phyloP scores from a whole-genome alignment of 2,113 vertebrate genomes.

The Labeo catla region DNA sequence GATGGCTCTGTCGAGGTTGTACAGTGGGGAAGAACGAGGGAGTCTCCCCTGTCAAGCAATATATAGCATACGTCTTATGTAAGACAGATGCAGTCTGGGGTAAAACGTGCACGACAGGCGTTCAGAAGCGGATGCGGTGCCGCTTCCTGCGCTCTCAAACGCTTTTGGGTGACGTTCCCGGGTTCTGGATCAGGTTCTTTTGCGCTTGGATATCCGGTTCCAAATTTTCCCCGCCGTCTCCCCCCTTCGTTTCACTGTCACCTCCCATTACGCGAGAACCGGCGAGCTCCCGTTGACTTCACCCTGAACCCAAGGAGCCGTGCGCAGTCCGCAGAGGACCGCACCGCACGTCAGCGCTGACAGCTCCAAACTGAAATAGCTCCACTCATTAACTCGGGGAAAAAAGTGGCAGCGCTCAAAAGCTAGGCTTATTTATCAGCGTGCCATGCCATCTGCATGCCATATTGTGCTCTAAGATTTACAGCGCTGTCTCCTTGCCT shows the following conservation, averaged over 20 bases:
- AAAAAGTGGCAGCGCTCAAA: conserved; percentile 57
- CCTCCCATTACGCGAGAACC: conserved; percentile 52
- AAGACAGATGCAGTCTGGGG: conserved; percentile 34
- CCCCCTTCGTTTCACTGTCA: conserved; percentile 47
- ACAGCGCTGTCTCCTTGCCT: conserved; percentile 56
- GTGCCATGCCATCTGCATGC: conserved; percentile 59
- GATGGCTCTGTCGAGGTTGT: conserved; percentile 48
- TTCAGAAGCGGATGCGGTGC: not conserved
- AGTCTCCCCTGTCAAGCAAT: conserved; percentile 48
- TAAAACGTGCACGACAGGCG: conserved; percentile 18
- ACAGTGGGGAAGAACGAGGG: conserved; percentile 46
- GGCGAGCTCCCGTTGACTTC: conserved; percentile 53
- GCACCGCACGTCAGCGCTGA: conserved; percentile 55
- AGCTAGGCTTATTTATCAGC: conserved; percentile 60
- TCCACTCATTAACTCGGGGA: conserved; percentile 57
- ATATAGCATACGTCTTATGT: conserved; percentile 40
- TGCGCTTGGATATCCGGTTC: conserved; percentile 54
- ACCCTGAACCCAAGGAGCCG: conserved; percentile 59
- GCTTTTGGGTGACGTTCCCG: conserved; percentile 37
- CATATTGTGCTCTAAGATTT: conserved; percentile 59
- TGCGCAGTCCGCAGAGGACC: conserved; percentile 55
- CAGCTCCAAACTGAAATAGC: conserved; percentile 62
- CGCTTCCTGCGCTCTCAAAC: not conserved
- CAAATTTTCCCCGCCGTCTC: not conserved
- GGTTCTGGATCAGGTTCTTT: conserved; percentile 44